Evolutionary conservation across 2,888 invertebrate species (phyloP), one percentile per base, ranked within the genome.

Genomic region (Mimumesa dahlbomi): DNA sequence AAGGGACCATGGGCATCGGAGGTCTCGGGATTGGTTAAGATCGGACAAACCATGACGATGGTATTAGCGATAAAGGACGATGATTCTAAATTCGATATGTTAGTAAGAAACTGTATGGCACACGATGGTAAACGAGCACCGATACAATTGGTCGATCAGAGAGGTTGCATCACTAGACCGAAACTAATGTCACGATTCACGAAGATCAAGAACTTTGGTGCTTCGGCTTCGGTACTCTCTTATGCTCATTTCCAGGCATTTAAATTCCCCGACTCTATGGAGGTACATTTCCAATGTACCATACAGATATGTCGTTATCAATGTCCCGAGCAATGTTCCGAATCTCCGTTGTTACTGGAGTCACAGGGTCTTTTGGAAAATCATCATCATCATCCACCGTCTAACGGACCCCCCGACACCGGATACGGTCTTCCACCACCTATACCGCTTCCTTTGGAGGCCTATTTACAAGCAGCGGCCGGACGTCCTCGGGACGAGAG

Each of bases 31-130:
- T 91, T 98, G 49, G 97, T 97, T 0, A 97, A 97, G 90, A 97
- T 97, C 61, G 97, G 97, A 0, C 97, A 97, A 88, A 97, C 97
- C 0, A 97, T 98, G 97, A 98, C 97, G 11, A 97, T 97, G 97
- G 97, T 97, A 1, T 90, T 97, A 68, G 97, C 97, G 34, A 97
- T 97, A 83, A 97, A 97, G 89, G 97, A 97, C 80, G 97, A 97
- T 82, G 97, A 97, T 85, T 95, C 96, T 57, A 97, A 97, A 88
- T 97, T 97, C 88, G 97, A 98, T 89, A 97, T 98, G 97, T 90
- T 97, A 78, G 97, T 98, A 5, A 92, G 97, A 62, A 97, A 97
- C 85, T 98, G 97, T 87, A 96, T 97, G 90, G 97, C 97, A 4
- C 97, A 97, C 88, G 97, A 98, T 85, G 97, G 97, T 65, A 97